Evolutionary conservation across 2,888 invertebrate genomes (phyloP).

Genomic region (Teleiodes luculella): DNA sequence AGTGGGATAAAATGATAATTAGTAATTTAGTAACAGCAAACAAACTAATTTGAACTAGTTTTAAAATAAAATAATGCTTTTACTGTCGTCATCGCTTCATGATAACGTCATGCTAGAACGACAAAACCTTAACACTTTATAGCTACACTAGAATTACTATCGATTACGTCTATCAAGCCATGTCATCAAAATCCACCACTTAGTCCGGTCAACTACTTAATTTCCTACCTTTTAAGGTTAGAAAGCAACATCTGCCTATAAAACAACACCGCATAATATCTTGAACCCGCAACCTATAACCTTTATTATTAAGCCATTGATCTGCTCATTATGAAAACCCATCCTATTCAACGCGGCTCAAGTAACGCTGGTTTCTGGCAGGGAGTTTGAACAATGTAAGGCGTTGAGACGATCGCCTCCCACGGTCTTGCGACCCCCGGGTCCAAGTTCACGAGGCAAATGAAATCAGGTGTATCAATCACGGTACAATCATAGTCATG

Average conservation of each 20-base stretch:
- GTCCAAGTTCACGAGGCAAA: conserved; percentile 44
- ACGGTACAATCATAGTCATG: conserved; percentile 41
- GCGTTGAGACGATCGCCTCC: conserved; percentile 32
- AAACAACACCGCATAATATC: conserved; percentile 12
- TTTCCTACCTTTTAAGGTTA: not conserved
- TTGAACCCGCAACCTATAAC: conserved; percentile 1
- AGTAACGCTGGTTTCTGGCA: conserved; percentile 26
- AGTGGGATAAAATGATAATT: too few relatives aligned
- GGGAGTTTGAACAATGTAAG: conserved; percentile 39
- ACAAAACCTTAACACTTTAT: too few relatives aligned
- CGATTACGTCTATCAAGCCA: too few relatives aligned
- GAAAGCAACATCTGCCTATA: not conserved
- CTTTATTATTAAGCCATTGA: conserved; percentile 10
- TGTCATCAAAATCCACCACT: too few relatives aligned
- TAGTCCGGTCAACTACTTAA: too few relatives aligned
- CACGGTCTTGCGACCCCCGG: conserved; percentile 47
- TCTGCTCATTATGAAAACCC: conserved; percentile 14
- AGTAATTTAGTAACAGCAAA: too few relatives aligned
- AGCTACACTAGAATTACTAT: not conserved
- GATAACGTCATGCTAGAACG: too few relatives aligned
- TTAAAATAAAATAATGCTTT: too few relatives aligned
- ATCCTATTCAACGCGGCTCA: conserved; percentile 24
- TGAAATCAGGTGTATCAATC: conserved; percentile 57
- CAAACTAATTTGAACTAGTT: too few relatives aligned
- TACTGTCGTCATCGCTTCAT: too few relatives aligned